Evolutionary conservation across 2,888 invertebrate species (phyloP).

Genomic region (Cremastinae sp.): DNA sequence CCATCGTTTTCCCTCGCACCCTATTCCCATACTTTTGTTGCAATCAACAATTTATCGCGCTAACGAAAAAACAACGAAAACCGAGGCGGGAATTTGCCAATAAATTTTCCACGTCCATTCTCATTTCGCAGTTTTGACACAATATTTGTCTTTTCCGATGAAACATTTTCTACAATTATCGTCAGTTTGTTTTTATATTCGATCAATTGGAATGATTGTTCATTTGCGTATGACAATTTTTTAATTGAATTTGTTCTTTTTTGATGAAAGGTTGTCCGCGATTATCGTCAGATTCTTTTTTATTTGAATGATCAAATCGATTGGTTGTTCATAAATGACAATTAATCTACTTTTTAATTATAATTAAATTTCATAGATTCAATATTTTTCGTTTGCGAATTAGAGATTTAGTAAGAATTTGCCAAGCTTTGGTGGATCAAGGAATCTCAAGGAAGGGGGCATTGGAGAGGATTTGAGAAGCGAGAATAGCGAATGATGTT

Average conservation of each 20-base stretch:
- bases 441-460: slow-evolving; percentile 53
- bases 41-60: slow-evolving; percentile 48
- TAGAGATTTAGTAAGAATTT: slow-evolving; percentile 71
- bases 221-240: no score
- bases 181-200: no score
- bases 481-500: slow-evolving; percentile 57
- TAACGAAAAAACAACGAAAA: slow-evolving; percentile 21
- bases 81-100: not conserved
- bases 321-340: no score
- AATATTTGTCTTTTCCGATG: not conserved
- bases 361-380: no score
- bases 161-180: not conserved
- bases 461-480: slow-evolving; percentile 52
- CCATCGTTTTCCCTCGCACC: not conserved
- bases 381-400: slow-evolving; percentile 67
- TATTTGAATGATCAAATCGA: no score
- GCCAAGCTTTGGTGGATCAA: slow-evolving; percentile 64
- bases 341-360: no score
- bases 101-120: slow-evolving; percentile 4
- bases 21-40: slow-evolving; percentile 6
- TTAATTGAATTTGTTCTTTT: no score
- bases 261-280: no score
- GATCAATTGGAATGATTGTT: no score
- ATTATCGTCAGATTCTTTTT: no score
- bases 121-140: not conserved